A percentile compares a stretch with the other conserved stretches of the same genome.
Conservation (phyloP, 2,888 invertebrate species). For the Peribatodes rhomboidaria region DNA sequence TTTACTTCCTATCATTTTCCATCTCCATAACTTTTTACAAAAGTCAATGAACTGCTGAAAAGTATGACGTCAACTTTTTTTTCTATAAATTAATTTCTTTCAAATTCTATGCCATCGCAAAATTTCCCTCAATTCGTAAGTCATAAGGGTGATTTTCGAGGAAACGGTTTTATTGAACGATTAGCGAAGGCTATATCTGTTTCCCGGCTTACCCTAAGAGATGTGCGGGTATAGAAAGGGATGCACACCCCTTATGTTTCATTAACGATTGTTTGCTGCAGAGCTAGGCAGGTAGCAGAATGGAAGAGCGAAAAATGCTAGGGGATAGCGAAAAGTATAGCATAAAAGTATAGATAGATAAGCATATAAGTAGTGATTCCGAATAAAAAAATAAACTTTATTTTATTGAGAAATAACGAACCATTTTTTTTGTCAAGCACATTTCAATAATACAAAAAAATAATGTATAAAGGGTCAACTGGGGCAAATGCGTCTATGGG, state of each 20-base stretch:
- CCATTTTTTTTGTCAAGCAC: no score
- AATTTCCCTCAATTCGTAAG: neutral
- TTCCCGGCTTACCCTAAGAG: conserved; percentile 64
- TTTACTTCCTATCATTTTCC: neutral
- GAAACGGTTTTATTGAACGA: conserved; percentile 14
- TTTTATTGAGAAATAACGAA: no score
- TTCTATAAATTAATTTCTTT: conserved; percentile 19
- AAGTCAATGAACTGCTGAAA: conserved; percentile 17
- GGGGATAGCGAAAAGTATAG: neutral
- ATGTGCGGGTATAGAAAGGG: conserved; percentile 70
- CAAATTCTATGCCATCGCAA: neutral
- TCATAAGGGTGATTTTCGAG: conserved; percentile 14
- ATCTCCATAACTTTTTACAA: conserved; percentile 8
- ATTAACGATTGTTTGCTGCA: conserved; percentile 76
- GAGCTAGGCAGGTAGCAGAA: conserved; percentile 57
- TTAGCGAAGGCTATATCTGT: conserved; percentile 59
- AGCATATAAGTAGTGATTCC: no score
- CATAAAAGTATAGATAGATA: no score
- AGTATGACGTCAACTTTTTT: conserved; percentile 27
- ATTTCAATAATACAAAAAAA: no score
- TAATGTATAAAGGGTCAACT: no score
- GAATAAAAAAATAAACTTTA: no score
- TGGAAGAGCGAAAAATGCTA: neutral
- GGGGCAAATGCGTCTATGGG: no score
- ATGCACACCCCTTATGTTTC: conserved; percentile 84